These are phyloP conservation scores for Caenorhabditis latens DNA, from an alignment of 1,140 invertebrate species.

Conservation along the genomic window DNA sequence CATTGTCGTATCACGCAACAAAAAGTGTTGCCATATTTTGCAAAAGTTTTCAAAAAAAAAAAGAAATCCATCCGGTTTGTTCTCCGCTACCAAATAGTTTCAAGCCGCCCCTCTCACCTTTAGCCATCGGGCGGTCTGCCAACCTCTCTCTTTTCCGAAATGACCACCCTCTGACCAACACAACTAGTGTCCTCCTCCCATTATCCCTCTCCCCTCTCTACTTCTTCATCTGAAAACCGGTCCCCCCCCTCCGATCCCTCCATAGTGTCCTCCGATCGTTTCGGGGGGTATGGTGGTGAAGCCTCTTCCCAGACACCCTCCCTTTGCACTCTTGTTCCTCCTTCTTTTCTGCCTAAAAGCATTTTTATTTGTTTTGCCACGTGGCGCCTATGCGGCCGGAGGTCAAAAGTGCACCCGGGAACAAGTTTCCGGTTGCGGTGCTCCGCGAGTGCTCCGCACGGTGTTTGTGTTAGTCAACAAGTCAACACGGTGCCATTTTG, in stretches of 20 bases:
- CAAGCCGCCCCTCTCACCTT: background rate
- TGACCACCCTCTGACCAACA: background rate
- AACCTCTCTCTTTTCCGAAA: background rate
- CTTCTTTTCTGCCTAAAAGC: background rate
- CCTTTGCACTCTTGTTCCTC: conserved; percentile 39
- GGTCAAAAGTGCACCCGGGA: conserved; percentile 30
- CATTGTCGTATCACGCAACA: too few species aligned
- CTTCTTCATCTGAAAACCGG: conserved; percentile 1
- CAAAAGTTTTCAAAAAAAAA: too few species aligned
- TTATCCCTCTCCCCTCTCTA: background rate
- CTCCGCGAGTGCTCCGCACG: background rate
- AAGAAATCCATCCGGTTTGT: too few species aligned
- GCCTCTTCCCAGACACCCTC: background rate
- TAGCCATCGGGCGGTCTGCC: background rate
- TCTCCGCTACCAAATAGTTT: background rate
- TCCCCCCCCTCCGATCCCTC: background rate
- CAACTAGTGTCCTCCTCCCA: conserved; percentile 25
- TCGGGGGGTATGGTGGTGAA: background rate
- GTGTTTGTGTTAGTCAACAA: too few species aligned
- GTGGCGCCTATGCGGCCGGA: background rate
- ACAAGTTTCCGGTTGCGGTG: background rate
- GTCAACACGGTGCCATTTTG: background rate
- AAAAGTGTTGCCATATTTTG: too few species aligned
- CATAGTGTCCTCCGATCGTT: background rate
- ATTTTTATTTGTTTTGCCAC: conserved; percentile 22